phyloP scores from a whole-genome alignment of 2,113 vertebrate species.

The Nibea albiflora region DNA sequence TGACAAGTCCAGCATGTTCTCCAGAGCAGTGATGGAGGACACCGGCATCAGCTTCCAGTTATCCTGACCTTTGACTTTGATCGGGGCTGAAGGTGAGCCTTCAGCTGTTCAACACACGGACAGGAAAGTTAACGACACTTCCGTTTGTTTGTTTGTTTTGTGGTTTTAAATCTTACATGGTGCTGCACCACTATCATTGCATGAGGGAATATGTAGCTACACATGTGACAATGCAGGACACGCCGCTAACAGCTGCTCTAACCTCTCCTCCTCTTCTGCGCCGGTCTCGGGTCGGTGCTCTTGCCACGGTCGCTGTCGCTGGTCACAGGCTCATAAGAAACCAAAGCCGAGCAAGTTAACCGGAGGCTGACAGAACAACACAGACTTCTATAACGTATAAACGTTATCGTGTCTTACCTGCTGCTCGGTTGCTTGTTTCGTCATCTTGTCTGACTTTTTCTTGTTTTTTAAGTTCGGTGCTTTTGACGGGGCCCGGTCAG shows the following conservation, averaged over 20 bases:
- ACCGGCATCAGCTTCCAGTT: conserved; percentile 69
- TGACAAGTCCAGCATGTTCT: conserved; percentile 77
- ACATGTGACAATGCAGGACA: not conserved
- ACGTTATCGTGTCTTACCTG: conserved; percentile 48
- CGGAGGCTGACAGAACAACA: too few relatives aligned
- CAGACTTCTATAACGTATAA: too few relatives aligned
- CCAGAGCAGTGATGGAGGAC: conserved; percentile 71
- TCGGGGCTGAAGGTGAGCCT: not conserved
- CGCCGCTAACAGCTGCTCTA: not conserved
- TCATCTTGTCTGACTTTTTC: not conserved
- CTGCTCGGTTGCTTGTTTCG: not conserved
- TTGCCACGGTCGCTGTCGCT: not conserved
- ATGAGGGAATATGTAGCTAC: too few relatives aligned
- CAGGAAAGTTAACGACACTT: not conserved
- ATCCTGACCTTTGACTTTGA: conserved; percentile 53
- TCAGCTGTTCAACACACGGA: conserved; percentile 6
- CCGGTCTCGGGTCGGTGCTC: conserved; percentile 2
- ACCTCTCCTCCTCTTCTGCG: conserved; percentile 68
- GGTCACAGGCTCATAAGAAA: conserved; percentile 9
- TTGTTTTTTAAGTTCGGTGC: conserved; percentile 47
- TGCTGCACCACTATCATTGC: not conserved
- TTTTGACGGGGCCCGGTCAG: conserved; percentile 57
- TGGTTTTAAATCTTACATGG: not conserved
- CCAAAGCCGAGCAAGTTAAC: not conserved
- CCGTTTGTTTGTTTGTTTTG: not conserved